Percentiles rank a stretch among this genome's conserved stretches.
Conservation (phyloP, 2,797 vertebrate species). For the Parotocinclus haroldoi region DNA sequence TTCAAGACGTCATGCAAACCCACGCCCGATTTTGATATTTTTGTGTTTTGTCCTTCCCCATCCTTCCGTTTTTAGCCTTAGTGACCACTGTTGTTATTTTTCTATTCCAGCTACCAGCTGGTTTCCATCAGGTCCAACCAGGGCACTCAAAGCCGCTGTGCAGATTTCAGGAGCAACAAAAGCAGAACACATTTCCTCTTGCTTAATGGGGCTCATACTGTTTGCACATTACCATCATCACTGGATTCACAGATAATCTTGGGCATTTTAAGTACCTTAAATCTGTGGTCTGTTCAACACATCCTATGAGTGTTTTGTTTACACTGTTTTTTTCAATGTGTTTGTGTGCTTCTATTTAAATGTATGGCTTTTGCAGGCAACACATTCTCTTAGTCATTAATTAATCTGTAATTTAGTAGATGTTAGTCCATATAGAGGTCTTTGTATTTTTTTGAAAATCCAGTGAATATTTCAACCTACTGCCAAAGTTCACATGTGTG, state of each 20-base stretch:
- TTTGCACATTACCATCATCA: conserved; percentile 45
- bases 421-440: conserved; percentile 19
- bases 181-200: conserved; percentile 53
- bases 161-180: conserved; percentile 57
- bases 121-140: conserved; percentile 58
- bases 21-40: conserved; percentile 33
- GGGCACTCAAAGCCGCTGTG: conserved; percentile 48
- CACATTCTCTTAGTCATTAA: conserved; percentile 14
- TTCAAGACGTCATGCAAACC: conserved; percentile 23
- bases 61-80: conserved; percentile 43
- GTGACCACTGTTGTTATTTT: conserved; percentile 54
- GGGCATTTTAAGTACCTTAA: conserved; percentile 30
- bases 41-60: conserved; percentile 30
- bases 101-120: conserved; percentile 53
- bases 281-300: conserved; percentile 3
- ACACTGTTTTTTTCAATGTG: neutral
- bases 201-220: conserved; percentile 50
- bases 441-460: neutral
- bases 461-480: conserved; percentile 35
- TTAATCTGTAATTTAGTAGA: conserved; percentile 30
- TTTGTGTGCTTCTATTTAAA: conserved; percentile 5
- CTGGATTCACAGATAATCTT: conserved; percentile 36
- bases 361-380: conserved; percentile 25
- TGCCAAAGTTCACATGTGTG: conserved; percentile 68
- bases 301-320: conserved; percentile 5